These are phyloP conservation scores for Prionailurus bengalensis DNA, from an alignment of 2,113 vertebrate genomes.

Conservation along the genomic window DNA sequence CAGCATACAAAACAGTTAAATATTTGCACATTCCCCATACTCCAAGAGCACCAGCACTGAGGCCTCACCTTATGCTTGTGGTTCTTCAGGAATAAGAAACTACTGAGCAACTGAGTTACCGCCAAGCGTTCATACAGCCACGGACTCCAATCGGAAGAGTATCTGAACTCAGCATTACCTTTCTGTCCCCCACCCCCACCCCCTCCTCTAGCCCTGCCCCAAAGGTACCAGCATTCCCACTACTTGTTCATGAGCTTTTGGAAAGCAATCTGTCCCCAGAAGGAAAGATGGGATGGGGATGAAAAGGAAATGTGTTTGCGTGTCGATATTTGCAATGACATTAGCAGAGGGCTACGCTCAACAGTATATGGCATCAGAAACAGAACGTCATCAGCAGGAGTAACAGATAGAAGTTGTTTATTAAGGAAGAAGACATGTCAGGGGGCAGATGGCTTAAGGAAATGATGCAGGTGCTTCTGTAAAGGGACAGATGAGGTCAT, in stretches of 20 bases:
- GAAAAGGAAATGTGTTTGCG: constrained; percentile 83
- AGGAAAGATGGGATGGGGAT: constrained; percentile 42
- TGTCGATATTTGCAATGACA: constrained; percentile 61
- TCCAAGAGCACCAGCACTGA: constrained; percentile 88
- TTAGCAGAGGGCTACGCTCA: constrained; percentile 54
- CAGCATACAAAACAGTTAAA: constrained; percentile 93
- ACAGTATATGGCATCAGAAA: constrained; percentile 76
- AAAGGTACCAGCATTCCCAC: constrained; percentile 78
- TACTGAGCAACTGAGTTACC: constrained; percentile 86
- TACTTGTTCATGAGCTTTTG: constrained; percentile 81
- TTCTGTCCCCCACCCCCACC: constrained; percentile 18
- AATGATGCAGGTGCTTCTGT: constrained; percentile 84
- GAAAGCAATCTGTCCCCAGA: constrained; percentile 78
- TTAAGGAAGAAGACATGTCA: constrained; percentile 56
- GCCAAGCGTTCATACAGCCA: constrained; percentile 85
- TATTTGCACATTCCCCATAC: constrained; percentile 97
- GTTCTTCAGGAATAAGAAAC: constrained; percentile 89
- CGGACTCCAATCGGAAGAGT: constrained; percentile 79
- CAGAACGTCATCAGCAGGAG: constrained; percentile 78
- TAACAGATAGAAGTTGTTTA: constrained; percentile 81
- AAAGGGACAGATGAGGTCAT: constrained; percentile 86
- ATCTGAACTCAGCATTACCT: constrained; percentile 72
- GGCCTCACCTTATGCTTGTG: constrained; percentile 88
- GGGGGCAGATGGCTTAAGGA: constrained; percentile 66
- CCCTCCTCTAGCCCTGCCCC: constrained; percentile 66